Evolutionary conservation across 2,113 vertebrate species (phyloP), one percentile per base, ranked within the genome.

Genomic region (Pedetes capensis): DNA sequence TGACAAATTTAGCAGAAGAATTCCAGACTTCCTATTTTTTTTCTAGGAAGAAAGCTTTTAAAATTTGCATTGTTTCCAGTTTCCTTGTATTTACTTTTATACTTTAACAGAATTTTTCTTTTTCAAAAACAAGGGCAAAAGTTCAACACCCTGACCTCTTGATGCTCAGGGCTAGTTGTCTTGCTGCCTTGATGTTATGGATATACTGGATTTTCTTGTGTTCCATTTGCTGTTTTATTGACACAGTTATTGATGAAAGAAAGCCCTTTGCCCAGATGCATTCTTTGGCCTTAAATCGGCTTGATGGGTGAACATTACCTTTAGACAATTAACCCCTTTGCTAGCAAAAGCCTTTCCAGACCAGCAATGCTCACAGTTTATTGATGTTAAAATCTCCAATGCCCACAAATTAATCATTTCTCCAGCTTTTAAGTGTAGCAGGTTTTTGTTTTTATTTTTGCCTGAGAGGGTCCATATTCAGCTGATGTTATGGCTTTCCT

Each of bases 161-260:
- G 27, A 20, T 92, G 81, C 47, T 94, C 44, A 83, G 72, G 17
- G 42, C 61, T 78, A 79, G 63, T 78, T 95, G 79, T 89, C 63
- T 79, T 96, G 53, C 44, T 92, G 49, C 74, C 55, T 57, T 92
- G 72, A 69, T 95, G 25, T 79, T 95, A 87, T 68, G 42, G 39
- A 95, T 75, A 88, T 79, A 87, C 25, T 96, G 3, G 0, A 88
- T 95, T 95, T 95, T 85, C 63, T 85, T 94, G 51, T 85, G 88
- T 86, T 91, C 61, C 7, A 66, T 92, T 95, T 93, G 66, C 39
- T 94, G 44, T 92, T 88, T 94, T 81, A 96, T 96, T 5, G 59
- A 82, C 53, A 79, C 16, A 75, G 27, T 61, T 90, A 82, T 95
- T 96, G 88, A 96, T 74, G 79, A 85, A 97, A 92, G 79, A 91